Evolutionary conservation across 2,113 vertebrate species (phyloP).

Genomic region (Isichthys henryi): DNA sequence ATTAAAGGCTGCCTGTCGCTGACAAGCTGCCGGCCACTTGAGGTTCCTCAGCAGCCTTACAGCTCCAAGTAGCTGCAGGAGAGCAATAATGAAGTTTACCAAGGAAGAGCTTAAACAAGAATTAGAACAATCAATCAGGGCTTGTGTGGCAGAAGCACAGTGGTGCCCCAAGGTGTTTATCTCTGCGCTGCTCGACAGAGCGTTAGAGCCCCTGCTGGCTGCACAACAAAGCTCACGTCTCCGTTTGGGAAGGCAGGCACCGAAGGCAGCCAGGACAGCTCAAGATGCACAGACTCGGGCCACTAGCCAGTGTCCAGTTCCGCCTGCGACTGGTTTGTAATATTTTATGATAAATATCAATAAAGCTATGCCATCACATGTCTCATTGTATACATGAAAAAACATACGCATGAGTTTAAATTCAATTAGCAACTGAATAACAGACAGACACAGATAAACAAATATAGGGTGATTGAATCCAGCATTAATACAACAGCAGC

Average conservation of each 20-base stretch:
- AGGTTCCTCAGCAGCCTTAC: background rate
- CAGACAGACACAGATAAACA: background rate
- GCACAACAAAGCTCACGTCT: background rate
- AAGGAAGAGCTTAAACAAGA: slow-evolving; percentile 56
- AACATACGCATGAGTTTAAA: background rate
- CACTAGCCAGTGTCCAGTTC: background rate
- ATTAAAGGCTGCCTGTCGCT: background rate
- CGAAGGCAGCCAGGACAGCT: background rate
- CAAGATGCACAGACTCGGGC: background rate
- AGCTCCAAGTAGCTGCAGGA: slow-evolving; percentile 34
- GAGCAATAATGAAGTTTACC: slow-evolving; percentile 52
- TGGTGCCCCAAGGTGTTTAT: slow-evolving; percentile 2
- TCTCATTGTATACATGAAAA: background rate
- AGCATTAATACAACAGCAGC: background rate
- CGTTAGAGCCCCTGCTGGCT: background rate
- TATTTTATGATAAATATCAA: background rate
- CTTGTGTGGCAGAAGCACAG: slow-evolving; percentile 21
- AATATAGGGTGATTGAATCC: background rate
- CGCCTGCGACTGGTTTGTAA: no score
- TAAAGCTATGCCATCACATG: background rate
- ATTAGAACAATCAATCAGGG: slow-evolving; percentile 54
- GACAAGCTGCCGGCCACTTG: background rate
- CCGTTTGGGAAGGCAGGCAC: background rate
- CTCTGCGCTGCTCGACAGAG: background rate
- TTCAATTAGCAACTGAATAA: background rate